A percentile compares a stretch with the other conserved stretches of the same genome.
Conservation (phyloP, 2,113 vertebrate species). For the Leucopternis melanops region DNA sequence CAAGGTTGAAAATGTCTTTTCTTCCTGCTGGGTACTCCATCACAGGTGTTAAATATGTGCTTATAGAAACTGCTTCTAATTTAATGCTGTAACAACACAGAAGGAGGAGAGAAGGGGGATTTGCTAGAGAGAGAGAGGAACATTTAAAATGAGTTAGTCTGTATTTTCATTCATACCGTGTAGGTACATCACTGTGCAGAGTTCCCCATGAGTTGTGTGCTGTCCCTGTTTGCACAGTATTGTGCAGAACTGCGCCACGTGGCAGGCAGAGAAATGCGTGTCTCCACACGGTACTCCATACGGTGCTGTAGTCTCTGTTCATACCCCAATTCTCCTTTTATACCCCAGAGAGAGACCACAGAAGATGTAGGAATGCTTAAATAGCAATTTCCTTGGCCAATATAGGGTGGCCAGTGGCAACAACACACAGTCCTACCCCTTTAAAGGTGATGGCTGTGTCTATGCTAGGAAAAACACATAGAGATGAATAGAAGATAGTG, state of each 20-base stretch:
- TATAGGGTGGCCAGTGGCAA: background rate
- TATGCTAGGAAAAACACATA: background rate
- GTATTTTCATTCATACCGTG: background rate
- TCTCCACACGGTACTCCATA: background rate
- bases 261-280: background rate
- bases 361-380: background rate
- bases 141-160: background rate
- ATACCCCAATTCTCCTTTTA: background rate
- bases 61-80: background rate
- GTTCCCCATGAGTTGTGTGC: accelerated
- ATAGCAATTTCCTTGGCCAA: background rate
- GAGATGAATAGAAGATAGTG: background rate
- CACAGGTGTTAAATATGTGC: background rate
- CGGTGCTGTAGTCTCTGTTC: background rate
- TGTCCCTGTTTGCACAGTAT: background rate
- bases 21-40: background rate
- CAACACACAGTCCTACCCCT: background rate
- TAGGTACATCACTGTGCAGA: background rate
- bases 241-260: background rate
- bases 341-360: background rate
- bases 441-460: background rate
- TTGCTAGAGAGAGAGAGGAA: background rate
- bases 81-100: background rate
- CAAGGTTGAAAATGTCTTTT: background rate
- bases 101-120: background rate